Evolutionary conservation across 1,140 invertebrate genomes (phyloP).

Genomic region (Chlorops oryzae): DNA sequence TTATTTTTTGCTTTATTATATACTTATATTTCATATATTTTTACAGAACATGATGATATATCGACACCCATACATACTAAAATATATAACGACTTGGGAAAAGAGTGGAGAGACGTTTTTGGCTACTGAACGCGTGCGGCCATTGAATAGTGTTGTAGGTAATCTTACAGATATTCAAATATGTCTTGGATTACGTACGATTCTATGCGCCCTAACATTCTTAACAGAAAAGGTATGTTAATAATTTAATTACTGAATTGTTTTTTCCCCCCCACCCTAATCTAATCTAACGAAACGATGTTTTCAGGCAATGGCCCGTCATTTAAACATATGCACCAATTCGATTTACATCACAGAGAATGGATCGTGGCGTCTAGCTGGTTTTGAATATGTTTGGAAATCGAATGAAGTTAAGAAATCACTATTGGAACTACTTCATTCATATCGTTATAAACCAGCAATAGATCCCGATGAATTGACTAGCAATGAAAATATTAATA

Average conservation of each 20-base stretch:
- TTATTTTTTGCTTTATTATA: constrained; percentile 6
- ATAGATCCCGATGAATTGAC: constrained; percentile 68
- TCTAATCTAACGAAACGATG: not conserved
- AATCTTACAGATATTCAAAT: constrained; percentile 65
- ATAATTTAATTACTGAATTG: not conserved
- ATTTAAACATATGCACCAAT: constrained; percentile 73
- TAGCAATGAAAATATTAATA: constrained; percentile 40
- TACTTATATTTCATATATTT: too few relatives aligned
- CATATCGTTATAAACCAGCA: constrained; percentile 59
- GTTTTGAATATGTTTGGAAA: constrained; percentile 70
- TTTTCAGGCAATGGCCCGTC: constrained; percentile 60
- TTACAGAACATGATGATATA: constrained; percentile 74
- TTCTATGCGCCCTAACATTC: constrained; percentile 70
- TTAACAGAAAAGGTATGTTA: constrained; percentile 62
- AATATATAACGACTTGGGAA: constrained; percentile 72
- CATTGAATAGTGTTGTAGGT: constrained; percentile 58
- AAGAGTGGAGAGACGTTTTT: constrained; percentile 66
- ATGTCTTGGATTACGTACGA: constrained; percentile 69
- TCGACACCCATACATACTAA: constrained; percentile 73
- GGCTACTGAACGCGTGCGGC: constrained; percentile 69
- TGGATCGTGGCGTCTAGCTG: constrained; percentile 76
- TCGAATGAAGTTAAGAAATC: constrained; percentile 60
- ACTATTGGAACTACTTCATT: constrained; percentile 61
- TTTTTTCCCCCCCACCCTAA: not conserved
- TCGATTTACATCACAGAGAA: constrained; percentile 75